These are phyloP conservation scores for Agapornis canus DNA, from an alignment of 2,797 vertebrate species.

Conservation along the genomic window DNA sequence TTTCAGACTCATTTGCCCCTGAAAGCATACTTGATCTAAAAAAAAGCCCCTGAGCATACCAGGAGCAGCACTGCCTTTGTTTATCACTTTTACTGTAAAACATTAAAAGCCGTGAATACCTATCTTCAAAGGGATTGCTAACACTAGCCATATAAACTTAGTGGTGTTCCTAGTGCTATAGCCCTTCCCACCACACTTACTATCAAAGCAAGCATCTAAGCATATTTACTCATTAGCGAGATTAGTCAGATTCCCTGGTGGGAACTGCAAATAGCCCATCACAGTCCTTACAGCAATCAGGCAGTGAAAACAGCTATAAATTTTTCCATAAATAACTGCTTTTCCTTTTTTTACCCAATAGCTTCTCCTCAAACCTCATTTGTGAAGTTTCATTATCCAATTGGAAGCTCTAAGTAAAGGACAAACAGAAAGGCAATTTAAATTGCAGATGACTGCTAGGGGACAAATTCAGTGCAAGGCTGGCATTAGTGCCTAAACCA, in stretches of 20 bases:
- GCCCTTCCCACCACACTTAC: neutral
- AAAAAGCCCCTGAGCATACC: neutral
- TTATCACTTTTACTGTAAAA: neutral
- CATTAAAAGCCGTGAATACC: neutral
- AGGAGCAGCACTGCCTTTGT: neutral
- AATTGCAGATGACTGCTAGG: neutral
- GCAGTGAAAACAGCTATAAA: neutral
- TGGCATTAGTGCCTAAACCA: neutral
- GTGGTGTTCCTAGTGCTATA: neutral
- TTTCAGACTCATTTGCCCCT: neutral
- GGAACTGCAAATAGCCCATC: neutral
- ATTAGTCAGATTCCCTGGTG: neutral
- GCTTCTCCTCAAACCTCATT: neutral
- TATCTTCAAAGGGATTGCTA: neutral
- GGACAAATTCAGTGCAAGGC: neutral
- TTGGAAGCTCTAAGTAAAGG: neutral
- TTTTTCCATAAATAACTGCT: neutral
- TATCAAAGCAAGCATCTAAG: neutral
- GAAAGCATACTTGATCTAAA: neutral
- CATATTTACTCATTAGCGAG: neutral
- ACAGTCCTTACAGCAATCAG: neutral
- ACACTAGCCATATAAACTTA: neutral
- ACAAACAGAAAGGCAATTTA: neutral
- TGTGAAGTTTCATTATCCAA: neutral
- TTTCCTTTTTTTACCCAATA: neutral